These are phyloP conservation scores for Ridgeia piscesae DNA, from an alignment of 1,140 invertebrate genomes.

Conservation along the genomic window DNA sequence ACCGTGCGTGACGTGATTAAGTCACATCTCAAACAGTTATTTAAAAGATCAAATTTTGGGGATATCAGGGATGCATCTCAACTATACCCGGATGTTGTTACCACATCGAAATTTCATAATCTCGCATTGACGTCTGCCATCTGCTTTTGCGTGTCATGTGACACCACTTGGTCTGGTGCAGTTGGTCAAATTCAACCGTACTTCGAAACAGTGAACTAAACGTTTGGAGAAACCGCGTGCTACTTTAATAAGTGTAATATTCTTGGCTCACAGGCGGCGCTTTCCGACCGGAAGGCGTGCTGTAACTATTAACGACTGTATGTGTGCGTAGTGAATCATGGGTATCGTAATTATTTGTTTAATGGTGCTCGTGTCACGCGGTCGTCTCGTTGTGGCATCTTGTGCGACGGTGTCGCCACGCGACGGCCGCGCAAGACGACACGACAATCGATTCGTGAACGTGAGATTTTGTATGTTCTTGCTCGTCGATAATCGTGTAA, in stretches of 20 bases:
- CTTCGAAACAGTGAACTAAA: not conserved
- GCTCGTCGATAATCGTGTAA: not conserved
- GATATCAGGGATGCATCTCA: not conserved
- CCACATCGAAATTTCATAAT: not conserved
- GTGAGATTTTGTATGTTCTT: conserved; percentile 6
- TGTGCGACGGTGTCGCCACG: not conserved
- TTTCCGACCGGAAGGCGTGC: not conserved
- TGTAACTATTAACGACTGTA: not conserved
- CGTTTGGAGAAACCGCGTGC: not conserved
- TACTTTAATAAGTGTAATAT: not conserved
- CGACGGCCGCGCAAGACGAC: no score
- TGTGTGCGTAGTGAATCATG: not conserved
- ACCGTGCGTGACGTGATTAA: not conserved
- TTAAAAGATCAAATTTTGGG: not conserved
- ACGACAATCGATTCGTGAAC: not conserved
- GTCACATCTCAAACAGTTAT: not conserved
- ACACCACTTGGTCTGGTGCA: not conserved
- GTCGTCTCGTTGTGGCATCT: not conserved
- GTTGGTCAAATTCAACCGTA: not conserved
- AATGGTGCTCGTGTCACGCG: conserved; percentile 3
- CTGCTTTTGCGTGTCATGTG: not conserved
- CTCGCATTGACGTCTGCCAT: not conserved
- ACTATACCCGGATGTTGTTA: not conserved
- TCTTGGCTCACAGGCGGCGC: not conserved
- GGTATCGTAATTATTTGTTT: not conserved